Base-by-base conservation (phyloP, 2,888 invertebrate species). In the Mystacides longicornis region DNA sequence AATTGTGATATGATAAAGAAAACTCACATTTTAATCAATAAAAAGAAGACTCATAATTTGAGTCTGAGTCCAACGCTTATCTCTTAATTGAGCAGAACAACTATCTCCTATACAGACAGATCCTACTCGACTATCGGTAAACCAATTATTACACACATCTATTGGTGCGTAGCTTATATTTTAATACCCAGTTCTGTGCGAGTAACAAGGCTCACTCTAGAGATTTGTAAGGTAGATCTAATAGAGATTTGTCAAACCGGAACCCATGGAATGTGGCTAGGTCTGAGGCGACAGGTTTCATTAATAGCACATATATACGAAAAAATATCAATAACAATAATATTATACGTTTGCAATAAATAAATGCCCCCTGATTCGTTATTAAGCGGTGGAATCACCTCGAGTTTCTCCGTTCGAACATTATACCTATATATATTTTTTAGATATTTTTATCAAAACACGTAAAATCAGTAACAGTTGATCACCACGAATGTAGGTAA, bases 201-300 rank as follows among this genome's bases (percentile, higher is more conserved):
- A 37, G n/a, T 37, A 37, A 37, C 37, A 37, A 37, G 37, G 37
- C 16, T 37, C 37, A 3, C 14, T n/a, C 37, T 37, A 37, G 37
- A 37, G 37, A 37, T 37, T 37, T 37, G 37, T 37, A 37, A 37
- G 37, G 37, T 37, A 45, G 19, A 56, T 51, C 47, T 23, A 37
- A 54, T 33, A 54, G 54, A 51, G 53, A 57, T 54, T 57, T 60
- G 60, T 58, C 60, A 60, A 60, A 60, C 60, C 60, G 60, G 60
- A 60, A 60, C 60, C 57, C 37, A 33, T 49, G 60, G 60, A 60
- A 60, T 60, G 60, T 56, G 57, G 54, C 51, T 56, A 55, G 58
- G 46, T 49, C 55, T 52, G 52, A 52, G 56, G 45, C 46, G 58
- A 60, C 60, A 60, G 60, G 60, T 60, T 57, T 48, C n/a, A 51